Evolutionary conservation across 1,140 invertebrate genomes (phyloP).

Genomic region (Liolophura sinensis): DNA sequence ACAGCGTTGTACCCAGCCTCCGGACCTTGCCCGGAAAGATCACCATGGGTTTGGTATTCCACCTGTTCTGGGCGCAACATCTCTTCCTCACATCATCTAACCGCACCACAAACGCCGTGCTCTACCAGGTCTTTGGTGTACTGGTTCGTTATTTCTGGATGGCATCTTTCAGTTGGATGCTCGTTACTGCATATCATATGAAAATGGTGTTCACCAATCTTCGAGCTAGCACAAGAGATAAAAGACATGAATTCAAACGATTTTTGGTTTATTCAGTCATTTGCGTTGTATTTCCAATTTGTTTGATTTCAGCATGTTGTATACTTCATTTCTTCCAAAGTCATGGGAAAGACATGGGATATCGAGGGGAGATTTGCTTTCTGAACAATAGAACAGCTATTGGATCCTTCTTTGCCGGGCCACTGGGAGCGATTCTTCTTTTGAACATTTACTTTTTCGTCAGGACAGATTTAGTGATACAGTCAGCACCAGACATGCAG

Average conservation of each 20-base stretch:
- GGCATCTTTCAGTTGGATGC: constrained; percentile 91
- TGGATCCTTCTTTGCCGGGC: constrained; percentile 12
- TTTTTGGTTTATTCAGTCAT: too few species aligned
- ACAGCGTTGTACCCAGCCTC: too few species aligned
- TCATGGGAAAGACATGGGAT: constrained; percentile 15
- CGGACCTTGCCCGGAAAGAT: constrained; percentile 34
- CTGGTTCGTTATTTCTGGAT: constrained; percentile 88
- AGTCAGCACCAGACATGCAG: not conserved
- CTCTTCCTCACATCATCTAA: constrained; percentile 52
- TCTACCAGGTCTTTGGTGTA: constrained; percentile 66
- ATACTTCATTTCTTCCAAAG: too few species aligned
- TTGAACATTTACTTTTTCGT: constrained; percentile 24
- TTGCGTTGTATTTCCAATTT: not conserved
- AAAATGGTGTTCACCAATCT: constrained; percentile 60
- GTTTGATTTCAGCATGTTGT: not conserved
- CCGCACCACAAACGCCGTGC: not conserved
- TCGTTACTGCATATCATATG: constrained; percentile 75
- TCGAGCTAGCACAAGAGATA: too few species aligned
- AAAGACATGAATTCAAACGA: too few species aligned
- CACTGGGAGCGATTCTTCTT: constrained; percentile 11
- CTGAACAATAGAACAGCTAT: constrained; percentile 12
- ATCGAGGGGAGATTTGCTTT: constrained; percentile 20
- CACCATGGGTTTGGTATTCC: constrained; percentile 53
- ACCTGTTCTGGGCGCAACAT: constrained; percentile 55
- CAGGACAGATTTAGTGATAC: constrained; percentile 10